Evolutionary conservation across 1,140 invertebrate species (phyloP), one percentile per base, ranked within the genome.

Genomic region (Sminthurinus signatus): DNA sequence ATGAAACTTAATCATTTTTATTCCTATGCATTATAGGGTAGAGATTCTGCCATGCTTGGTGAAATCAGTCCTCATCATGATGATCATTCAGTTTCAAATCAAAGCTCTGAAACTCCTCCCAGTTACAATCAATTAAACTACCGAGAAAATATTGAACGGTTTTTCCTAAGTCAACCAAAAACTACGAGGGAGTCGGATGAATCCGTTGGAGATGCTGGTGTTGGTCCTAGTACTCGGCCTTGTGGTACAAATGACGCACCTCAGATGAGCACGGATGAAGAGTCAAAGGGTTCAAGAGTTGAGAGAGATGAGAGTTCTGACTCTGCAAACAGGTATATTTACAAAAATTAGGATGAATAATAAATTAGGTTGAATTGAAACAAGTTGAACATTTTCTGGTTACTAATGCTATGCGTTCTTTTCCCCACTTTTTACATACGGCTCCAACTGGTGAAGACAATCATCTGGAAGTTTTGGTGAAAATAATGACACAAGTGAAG

Each of bases 71-170:
- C 89, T 2, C 88, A 91, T 75, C 87, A 89, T 73, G 87, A 89
- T 59, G 84, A 85, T 74, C 84, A 81, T 74, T 70, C 57, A 31
- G 87, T 88, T 74, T 88, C 87, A 73, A 89, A 88, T 76, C 87
- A 86, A 3, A 89, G 87, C 21, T 86, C 85, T 1, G 88, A 88
- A 73, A 89, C 88, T 23, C 87, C 86, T 28, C 84, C 88, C 4
- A 90, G 87, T 72, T 92, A 91, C 77, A 89, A 86, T 74, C 88
- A 92, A 73, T 79, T 92, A 5, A 92, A 91, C 78, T 92, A 91
- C 74, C 88, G 88, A 73, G 88, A 92, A 74, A 93, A 88, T 72
- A 82, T 93, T 43, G 82, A 88, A 75, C 82, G 78, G 77, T 92
- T 90, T 76, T 92, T 91, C 77, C 85, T 87, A 73, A 90, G 88